Conservation (phyloP, 1,140 invertebrate genomes). For the Apis laboriosa region DNA sequence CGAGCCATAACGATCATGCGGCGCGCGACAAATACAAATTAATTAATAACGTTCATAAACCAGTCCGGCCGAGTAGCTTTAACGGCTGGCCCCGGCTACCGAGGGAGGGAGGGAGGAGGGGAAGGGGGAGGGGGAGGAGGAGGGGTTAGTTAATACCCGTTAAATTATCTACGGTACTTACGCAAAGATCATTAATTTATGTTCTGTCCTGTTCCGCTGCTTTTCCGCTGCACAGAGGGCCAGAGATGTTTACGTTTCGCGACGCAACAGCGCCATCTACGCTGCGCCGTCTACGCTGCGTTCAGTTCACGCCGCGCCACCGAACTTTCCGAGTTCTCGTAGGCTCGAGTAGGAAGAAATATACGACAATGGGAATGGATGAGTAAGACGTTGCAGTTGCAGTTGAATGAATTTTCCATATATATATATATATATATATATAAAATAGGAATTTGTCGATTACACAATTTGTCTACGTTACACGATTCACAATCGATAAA, state of each 20-base stretch:
- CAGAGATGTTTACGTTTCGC: neutral
- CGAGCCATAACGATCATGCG: slow-evolving; percentile 60
- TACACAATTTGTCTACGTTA: too few relatives aligned
- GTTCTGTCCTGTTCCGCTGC: slow-evolving; percentile 34
- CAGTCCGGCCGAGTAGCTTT: slow-evolving; percentile 59
- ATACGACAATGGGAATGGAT: too few relatives aligned
- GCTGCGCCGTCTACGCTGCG: too few relatives aligned
- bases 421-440: too few relatives aligned
- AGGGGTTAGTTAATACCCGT: slow-evolving; percentile 65
- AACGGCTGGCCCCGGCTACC: slow-evolving; percentile 42
- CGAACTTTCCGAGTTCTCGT: too few relatives aligned
- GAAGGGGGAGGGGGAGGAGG: too few relatives aligned
- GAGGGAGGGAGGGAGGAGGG: neutral
- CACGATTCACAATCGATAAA: too few relatives aligned
- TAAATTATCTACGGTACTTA: slow-evolving; percentile 69
- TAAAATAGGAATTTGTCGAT: too few relatives aligned
- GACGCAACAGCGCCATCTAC: neutral
- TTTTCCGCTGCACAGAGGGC: slow-evolving; percentile 7
- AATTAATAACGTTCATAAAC: slow-evolving; percentile 69
- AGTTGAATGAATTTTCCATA: too few relatives aligned
- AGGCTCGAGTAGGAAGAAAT: too few relatives aligned
- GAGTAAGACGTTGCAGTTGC: too few relatives aligned
- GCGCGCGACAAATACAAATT: slow-evolving; percentile 66
- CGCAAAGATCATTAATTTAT: slow-evolving; percentile 67
- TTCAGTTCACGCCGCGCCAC: too few relatives aligned